Evolutionary conservation across 35 echinoderm and acorn worm species (phyloP).

Genomic region (Stichopus chloronotus): DNA sequence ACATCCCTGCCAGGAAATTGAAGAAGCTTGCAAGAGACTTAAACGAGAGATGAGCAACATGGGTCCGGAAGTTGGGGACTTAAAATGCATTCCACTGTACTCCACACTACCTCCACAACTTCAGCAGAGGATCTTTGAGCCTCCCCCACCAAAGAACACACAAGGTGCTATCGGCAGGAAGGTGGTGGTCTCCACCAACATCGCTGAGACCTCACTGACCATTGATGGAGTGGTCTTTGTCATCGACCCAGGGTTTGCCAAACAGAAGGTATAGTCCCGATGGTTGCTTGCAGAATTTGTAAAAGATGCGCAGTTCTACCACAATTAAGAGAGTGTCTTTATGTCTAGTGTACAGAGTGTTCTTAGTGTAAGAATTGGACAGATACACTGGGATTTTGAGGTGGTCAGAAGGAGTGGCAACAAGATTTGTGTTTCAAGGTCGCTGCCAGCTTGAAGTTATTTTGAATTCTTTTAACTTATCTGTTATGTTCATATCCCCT

Average conservation of each 20-base stretch:
- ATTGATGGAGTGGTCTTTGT: conserved; percentile 99
- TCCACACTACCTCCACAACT: conserved; percentile 89
- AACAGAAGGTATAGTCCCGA: conserved; percentile 90
- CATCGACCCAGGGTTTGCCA: conserved; percentile 97
- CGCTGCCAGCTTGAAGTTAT: too few relatives aligned
- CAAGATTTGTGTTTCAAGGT: too few relatives aligned
- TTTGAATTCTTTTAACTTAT: too few relatives aligned
- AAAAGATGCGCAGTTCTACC: neutral
- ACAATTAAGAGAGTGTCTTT: too few relatives aligned
- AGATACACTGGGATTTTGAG: too few relatives aligned
- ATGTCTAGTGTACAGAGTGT: too few relatives aligned
- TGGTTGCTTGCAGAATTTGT: neutral
- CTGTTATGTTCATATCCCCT: too few relatives aligned
- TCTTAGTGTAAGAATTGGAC: too few relatives aligned
- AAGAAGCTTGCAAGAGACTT: conserved; percentile 93
- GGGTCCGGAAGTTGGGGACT: conserved; percentile 83
- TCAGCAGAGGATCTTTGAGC: conserved; percentile 95
- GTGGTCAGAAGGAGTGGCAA: too few relatives aligned
- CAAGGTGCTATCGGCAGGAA: conserved; percentile 93
- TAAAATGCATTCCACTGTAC: conserved; percentile 96
- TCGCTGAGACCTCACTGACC: conserved; percentile 94
- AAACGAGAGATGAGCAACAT: conserved; percentile 88
- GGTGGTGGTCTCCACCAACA: conserved; percentile 95
- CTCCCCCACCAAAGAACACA: conserved; percentile 87
- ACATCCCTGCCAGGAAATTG: conserved; percentile 79